Evolutionary conservation across 2,888 invertebrate species (phyloP).

Genomic region (Athalia cordata): DNA sequence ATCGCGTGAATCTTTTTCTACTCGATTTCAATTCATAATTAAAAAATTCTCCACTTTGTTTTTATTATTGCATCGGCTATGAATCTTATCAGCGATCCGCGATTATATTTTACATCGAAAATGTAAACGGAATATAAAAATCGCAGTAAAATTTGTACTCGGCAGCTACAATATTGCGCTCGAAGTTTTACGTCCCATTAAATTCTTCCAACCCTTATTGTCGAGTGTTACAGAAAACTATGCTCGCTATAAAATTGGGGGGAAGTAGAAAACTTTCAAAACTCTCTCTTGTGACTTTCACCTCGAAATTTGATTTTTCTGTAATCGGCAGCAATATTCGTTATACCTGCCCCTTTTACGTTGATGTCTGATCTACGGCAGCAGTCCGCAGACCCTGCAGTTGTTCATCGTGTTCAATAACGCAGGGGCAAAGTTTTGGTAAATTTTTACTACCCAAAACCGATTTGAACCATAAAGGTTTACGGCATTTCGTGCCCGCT

Average conservation of each 20-base stretch:
- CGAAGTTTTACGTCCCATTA: neutral
- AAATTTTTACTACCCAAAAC: slow-evolving; percentile 36
- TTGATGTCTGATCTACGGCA: neutral
- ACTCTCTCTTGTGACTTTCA: slow-evolving; percentile 15
- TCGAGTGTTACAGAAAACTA: neutral
- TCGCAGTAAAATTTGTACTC: no score
- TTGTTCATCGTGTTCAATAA: neutral
- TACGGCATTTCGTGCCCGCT: slow-evolving; percentile 17
- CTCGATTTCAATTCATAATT: no score
- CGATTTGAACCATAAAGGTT: slow-evolving; percentile 26
- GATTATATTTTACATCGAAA: no score
- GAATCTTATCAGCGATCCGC: no score
- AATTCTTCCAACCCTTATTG: neutral
- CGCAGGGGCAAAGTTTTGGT: slow-evolving; percentile 35
- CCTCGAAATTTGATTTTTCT: neutral
- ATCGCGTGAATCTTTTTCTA: no score
- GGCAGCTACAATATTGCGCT: neutral
- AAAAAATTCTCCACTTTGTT: no score
- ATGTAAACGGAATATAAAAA: no score
- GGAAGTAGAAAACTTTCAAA: slow-evolving; percentile 23
- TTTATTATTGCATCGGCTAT: no score
- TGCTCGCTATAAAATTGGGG: neutral
- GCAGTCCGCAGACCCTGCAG: neutral
- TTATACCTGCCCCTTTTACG: neutral
- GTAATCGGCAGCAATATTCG: neutral